A percentile compares a stretch with the other conserved stretches of the same genome.
phyloP scores from a whole-genome alignment of 2,113 vertebrate species.

The Halcyon malimbica region DNA sequence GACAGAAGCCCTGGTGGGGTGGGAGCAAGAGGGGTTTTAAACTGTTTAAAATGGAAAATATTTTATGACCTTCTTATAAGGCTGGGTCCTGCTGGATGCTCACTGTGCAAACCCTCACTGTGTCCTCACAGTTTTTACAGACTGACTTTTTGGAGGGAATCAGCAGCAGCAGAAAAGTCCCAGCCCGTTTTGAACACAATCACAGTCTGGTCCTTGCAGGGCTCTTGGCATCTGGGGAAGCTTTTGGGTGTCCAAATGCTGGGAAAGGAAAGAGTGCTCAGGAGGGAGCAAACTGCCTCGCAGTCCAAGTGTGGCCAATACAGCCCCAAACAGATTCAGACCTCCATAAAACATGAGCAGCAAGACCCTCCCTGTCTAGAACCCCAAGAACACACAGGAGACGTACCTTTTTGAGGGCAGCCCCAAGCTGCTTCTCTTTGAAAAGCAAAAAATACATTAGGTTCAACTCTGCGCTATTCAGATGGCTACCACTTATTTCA shows the following conservation, averaged over 20 bases:
- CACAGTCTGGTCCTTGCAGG: not conserved
- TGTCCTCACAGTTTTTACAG: not conserved
- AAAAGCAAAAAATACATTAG: not conserved
- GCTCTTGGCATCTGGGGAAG: not conserved
- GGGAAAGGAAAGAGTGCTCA: not conserved
- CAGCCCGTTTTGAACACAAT: fast-evolving
- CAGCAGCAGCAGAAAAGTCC: not conserved
- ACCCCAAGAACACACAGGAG: not conserved
- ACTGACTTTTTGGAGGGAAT: not conserved
- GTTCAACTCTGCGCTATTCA: fast-evolving
- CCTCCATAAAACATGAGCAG: not conserved
- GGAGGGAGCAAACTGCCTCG: not conserved
- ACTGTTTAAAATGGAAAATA: not conserved
- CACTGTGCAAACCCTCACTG: not conserved
- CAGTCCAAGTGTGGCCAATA: too few relatives aligned
- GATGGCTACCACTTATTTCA: not conserved
- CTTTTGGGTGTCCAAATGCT: not conserved
- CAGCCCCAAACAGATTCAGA: not conserved
- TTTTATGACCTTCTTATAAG: not conserved
- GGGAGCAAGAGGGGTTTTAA: not conserved
- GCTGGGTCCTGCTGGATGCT: not conserved
- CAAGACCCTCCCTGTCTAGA: not conserved
- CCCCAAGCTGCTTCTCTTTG: not conserved
- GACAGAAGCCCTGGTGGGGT: not conserved
- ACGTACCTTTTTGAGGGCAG: not conserved